phyloP scores from a whole-genome alignment of 64 coral and sea anemone species.

The Porites lutea region DNA sequence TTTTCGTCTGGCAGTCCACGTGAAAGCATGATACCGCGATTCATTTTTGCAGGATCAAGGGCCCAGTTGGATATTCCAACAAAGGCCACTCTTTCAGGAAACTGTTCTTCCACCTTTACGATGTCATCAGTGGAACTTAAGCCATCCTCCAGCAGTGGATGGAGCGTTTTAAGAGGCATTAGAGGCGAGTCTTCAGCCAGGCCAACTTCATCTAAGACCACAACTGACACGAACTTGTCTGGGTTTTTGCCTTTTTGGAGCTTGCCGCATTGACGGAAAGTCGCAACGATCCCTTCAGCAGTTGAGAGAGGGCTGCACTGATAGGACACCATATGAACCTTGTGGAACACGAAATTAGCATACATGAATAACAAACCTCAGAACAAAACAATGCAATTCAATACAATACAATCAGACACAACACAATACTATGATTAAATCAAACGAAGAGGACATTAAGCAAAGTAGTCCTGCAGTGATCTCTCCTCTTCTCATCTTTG shows the following conservation, averaged over 20 bases:
- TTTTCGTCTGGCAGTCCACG: slow-evolving; percentile 63
- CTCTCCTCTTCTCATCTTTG: no score
- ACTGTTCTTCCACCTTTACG: slow-evolving; percentile 58
- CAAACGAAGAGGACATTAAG: no score
- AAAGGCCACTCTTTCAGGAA: slow-evolving; percentile 52
- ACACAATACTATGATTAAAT: no score
- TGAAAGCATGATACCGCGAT: slow-evolving; percentile 85
- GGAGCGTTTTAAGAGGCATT: slow-evolving; percentile 83
- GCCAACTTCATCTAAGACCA: slow-evolving; percentile 84
- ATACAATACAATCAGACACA: no score
- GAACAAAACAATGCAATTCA: no score
- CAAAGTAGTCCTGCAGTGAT: no score
- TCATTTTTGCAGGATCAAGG: slow-evolving; percentile 88
- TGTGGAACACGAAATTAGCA: no score
- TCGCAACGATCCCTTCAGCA: slow-evolving; percentile 77
- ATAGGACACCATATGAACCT: slow-evolving; percentile 77
- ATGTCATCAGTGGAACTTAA: slow-evolving; percentile 79
- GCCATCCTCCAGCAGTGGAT: slow-evolving; percentile 89
- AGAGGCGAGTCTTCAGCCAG: slow-evolving; percentile 88
- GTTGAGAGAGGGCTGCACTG: slow-evolving; percentile 88
- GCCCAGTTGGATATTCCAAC: slow-evolving; percentile 90
- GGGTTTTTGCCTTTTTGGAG: slow-evolving; percentile 69
- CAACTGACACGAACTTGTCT: slow-evolving; percentile 77
- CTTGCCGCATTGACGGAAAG: slow-evolving; percentile 72
- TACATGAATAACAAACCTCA: no score